phyloP scores from a whole-genome alignment of 2,113 vertebrate genomes.

The Etheostoma cragini region DNA sequence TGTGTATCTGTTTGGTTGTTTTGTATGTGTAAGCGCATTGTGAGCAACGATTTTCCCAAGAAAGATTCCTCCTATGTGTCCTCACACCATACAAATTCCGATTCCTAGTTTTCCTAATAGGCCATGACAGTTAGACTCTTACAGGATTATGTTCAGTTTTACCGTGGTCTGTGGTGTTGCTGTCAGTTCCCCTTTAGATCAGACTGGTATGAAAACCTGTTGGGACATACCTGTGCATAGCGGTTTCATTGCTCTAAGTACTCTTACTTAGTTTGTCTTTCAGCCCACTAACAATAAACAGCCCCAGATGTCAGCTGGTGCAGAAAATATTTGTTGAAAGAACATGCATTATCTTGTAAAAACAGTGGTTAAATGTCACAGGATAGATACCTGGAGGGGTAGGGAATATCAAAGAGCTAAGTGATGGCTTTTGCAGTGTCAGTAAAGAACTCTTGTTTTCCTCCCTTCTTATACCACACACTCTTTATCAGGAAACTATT shows the following conservation, averaged over 20 bases:
- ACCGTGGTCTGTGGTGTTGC: background rate
- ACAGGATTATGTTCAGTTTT: background rate
- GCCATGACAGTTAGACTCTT: background rate
- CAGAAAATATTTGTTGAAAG: slow-evolving; percentile 34
- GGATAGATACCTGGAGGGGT: slow-evolving; percentile 49
- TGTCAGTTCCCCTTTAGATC: slow-evolving; percentile 22
- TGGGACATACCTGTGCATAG: slow-evolving; percentile 9
- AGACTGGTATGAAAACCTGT: slow-evolving; percentile 39
- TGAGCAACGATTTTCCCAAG: too few relatives aligned
- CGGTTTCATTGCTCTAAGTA: background rate
- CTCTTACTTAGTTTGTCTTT: background rate
- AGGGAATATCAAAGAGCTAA: slow-evolving; percentile 43
- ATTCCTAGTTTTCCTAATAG: background rate
- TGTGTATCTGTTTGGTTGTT: too few relatives aligned
- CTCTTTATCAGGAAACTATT: slow-evolving; percentile 5
- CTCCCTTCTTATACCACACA: background rate
- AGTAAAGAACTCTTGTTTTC: slow-evolving; percentile 37
- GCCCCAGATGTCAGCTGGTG: background rate
- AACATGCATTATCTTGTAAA: slow-evolving; percentile 56
- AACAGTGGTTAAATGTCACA: slow-evolving; percentile 51
- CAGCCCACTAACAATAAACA: background rate
- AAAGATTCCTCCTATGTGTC: too few relatives aligned
- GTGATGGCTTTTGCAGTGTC: slow-evolving; percentile 31
- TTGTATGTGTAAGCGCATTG: too few relatives aligned
- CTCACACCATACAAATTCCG: too few relatives aligned